A percentile compares a stretch with the other conserved stretches of the same genome.
These are phyloP conservation scores for Xanthia togata DNA, from an alignment of 2,888 invertebrate genomes.

Conservation along the genomic window DNA sequence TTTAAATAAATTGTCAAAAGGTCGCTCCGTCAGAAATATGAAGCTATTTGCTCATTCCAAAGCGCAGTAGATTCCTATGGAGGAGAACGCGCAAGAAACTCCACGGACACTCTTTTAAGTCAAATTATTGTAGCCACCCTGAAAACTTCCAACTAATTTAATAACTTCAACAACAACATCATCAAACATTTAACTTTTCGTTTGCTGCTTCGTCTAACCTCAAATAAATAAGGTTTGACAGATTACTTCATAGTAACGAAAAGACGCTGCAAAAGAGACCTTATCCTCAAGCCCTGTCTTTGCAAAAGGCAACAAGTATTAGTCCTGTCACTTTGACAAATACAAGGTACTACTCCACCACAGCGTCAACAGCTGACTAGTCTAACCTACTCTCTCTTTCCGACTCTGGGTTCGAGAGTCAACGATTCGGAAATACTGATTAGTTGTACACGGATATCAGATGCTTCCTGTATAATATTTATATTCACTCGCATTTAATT, in stretches of 20 bases:
- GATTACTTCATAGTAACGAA: background rate
- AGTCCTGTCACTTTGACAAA: too few relatives aligned
- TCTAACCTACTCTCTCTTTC: background rate
- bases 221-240: background rate
- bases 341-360: background rate
- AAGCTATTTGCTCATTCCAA: too few relatives aligned
- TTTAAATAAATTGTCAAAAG: too few relatives aligned
- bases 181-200: background rate
- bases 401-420: background rate
- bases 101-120: too few relatives aligned
- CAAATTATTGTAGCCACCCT: too few relatives aligned
- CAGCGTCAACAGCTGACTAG: too few relatives aligned
- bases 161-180: background rate
- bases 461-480: constrained; percentile 29
- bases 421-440: constrained; percentile 40
- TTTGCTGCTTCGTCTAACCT: background rate
- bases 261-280: background rate
- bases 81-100: too few relatives aligned
- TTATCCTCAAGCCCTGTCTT: background rate
- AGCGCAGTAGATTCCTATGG: too few relatives aligned
- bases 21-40: too few relatives aligned
- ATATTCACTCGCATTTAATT: background rate
- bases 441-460: constrained; percentile 26
- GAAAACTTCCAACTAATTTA: background rate
- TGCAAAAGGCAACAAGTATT: background rate